phyloP scores from a whole-genome alignment of 2,797 vertebrate species.

The Myotis planiceps region DNA sequence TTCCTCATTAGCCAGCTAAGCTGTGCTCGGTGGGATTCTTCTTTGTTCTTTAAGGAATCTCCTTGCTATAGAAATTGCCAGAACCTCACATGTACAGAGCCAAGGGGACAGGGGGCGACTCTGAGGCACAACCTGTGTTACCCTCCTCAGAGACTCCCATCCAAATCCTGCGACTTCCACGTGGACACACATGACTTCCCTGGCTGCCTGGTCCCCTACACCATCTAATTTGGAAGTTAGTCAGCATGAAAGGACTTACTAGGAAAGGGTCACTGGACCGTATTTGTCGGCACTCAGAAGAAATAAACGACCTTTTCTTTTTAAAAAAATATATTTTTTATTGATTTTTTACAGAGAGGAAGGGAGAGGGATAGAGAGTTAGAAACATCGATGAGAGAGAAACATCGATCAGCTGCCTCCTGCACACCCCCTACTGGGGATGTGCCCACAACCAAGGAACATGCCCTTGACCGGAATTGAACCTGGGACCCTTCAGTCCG shows the following conservation, averaged over 20 bases:
- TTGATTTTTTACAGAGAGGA: too few relatives aligned
- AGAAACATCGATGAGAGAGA: too few relatives aligned
- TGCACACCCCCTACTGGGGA: too few relatives aligned
- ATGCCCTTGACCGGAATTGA: too few relatives aligned
- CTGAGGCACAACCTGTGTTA: slow-evolving; percentile 21
- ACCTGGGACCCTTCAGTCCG: too few relatives aligned
- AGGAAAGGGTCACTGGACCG: slow-evolving; percentile 58
- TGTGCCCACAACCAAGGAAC: too few relatives aligned
- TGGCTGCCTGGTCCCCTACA: background rate
- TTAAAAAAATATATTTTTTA: too few relatives aligned
- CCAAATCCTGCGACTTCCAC: slow-evolving; percentile 40
- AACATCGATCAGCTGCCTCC: too few relatives aligned
- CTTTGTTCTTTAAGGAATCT: slow-evolving; percentile 76
- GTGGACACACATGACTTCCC: background rate
- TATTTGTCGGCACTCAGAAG: background rate
- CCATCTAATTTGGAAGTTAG: slow-evolving; percentile 59
- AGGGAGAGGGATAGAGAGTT: too few relatives aligned
- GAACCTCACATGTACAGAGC: background rate
- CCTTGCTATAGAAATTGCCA: slow-evolving; percentile 49
- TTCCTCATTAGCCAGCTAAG: slow-evolving; percentile 84
- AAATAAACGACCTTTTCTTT: slow-evolving; percentile 41
- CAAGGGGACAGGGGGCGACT: background rate
- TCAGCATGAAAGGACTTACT: slow-evolving; percentile 64
- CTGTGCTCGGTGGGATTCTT: slow-evolving; percentile 70
- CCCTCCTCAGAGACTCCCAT: background rate